A percentile compares a stretch with the other conserved stretches of the same genome.
These are phyloP conservation scores for Dipodomys spectabilis DNA, from an alignment of 2,113 vertebrate genomes.

Conservation along the genomic window DNA sequence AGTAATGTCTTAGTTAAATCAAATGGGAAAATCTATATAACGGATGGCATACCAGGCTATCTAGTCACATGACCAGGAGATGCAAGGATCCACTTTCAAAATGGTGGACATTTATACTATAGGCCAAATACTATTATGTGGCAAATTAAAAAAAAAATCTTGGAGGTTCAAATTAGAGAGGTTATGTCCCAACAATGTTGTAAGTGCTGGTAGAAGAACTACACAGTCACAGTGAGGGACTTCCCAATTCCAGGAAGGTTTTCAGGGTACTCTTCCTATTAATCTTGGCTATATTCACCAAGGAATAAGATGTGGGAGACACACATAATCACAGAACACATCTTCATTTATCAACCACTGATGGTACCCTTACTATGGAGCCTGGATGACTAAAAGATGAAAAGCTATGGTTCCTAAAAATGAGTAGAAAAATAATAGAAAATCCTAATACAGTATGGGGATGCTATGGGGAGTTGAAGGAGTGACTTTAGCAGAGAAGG, in stretches of 20 bases:
- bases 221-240: background rate
- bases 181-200: background rate
- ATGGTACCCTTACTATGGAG: background rate
- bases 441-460: background rate
- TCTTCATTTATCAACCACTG: background rate
- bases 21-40: background rate
- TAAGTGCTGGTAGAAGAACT: background rate
- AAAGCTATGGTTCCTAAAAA: background rate
- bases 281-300: background rate
- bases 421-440: background rate
- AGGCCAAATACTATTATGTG: background rate
- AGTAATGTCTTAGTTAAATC: conserved; percentile 31
- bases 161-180: background rate
- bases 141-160: background rate
- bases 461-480: background rate
- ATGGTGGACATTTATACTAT: background rate
- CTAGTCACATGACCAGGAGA: background rate
- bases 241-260: conserved; percentile 21
- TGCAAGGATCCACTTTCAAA: background rate
- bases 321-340: background rate
- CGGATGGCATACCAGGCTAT: background rate
- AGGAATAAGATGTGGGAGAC: background rate
- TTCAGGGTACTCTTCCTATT: background rate
- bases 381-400: background rate
- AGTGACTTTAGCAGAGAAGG: background rate